Conservation (phyloP, 1,140 invertebrate genomes). For the Aradophagus sp. region DNA sequence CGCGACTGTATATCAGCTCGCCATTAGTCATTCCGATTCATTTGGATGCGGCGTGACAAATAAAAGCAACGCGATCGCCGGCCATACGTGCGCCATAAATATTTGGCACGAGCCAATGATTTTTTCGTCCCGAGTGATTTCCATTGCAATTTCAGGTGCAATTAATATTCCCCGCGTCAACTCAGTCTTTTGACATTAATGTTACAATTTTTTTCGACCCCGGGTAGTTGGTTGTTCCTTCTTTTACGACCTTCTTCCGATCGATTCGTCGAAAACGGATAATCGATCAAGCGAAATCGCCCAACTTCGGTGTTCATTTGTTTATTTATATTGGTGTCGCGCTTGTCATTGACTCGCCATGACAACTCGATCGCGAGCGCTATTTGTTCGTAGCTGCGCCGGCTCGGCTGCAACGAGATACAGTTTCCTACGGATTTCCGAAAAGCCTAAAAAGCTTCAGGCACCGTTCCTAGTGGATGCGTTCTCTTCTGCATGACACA, state of each 20-base stretch:
- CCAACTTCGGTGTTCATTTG: constrained; percentile 13
- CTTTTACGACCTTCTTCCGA: too few relatives aligned
- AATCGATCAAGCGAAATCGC: constrained; percentile 24
- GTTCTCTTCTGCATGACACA: constrained; percentile 37
- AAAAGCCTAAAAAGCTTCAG: constrained; percentile 46
- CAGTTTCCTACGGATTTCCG: constrained; percentile 51
- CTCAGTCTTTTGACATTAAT: constrained; percentile 28
- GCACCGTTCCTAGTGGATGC: constrained; percentile 17
- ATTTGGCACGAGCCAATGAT: constrained; percentile 30
- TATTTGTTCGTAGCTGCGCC: constrained; percentile 34
- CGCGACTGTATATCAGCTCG: constrained; percentile 6
- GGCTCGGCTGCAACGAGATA: constrained; percentile 38
- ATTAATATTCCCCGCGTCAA: constrained; percentile 42
- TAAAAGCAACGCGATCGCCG: constrained; percentile 26
- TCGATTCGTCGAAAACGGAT: too few relatives aligned
- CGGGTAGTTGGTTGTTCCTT: too few relatives aligned
- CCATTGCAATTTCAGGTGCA: constrained; percentile 20
- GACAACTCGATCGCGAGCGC: constrained; percentile 30
- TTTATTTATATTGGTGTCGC: constrained; percentile 41
- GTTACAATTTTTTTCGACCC: too few relatives aligned
- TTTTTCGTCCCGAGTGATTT: constrained; percentile 7
- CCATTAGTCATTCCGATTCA: constrained; percentile 9
- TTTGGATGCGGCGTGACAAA: constrained; percentile 24
- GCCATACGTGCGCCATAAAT: constrained; percentile 27
- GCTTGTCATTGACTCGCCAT: constrained; percentile 32